Conservation (phyloP, 2,113 vertebrate species). For the Ophthalmolycus amberensis region DNA sequence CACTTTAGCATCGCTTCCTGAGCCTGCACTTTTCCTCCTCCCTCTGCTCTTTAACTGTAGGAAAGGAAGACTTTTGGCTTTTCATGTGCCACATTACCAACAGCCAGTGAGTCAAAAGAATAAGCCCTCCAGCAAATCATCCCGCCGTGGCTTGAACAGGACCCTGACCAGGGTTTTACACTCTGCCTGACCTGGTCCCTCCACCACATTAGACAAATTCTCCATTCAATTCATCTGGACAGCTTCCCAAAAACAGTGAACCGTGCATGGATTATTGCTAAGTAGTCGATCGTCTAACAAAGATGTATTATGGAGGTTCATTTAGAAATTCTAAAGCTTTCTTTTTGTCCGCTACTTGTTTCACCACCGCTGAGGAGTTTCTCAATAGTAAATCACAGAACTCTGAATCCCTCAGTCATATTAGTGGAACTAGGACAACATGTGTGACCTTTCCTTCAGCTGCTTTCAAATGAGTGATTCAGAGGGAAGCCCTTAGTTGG, state of each 20-base stretch:
- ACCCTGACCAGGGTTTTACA: conserved; percentile 58
- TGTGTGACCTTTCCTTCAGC: conserved; percentile 74
- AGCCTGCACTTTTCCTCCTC: conserved; percentile 25
- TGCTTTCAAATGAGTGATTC: conserved; percentile 58
- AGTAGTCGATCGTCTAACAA: conserved; percentile 20
- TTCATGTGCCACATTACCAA: conserved; percentile 69
- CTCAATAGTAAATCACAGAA: conserved; percentile 20
- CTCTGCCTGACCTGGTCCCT: conserved; percentile 56
- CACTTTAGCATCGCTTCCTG: conserved; percentile 61
- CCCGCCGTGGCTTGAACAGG: conserved; percentile 47
- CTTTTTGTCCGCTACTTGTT: conserved; percentile 24
- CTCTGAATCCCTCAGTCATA: conserved; percentile 52
- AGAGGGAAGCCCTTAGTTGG: conserved; percentile 50
- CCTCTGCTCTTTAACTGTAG: conserved; percentile 40
- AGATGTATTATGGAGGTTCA: conserved; percentile 4
- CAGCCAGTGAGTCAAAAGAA: conserved; percentile 61
- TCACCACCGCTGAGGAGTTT: conserved; percentile 7
- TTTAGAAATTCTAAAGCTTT: neutral
- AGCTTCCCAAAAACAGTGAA: conserved; percentile 40
- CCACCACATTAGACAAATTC: conserved; percentile 31
- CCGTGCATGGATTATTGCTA: conserved; percentile 31
- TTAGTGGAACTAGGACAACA: conserved; percentile 57
- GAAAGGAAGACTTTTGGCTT: conserved; percentile 48
- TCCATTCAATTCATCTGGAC: conserved; percentile 37
- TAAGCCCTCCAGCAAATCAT: conserved; percentile 68